Evolutionary conservation across 2,797 vertebrate genomes (phyloP), one percentile per base, ranked within the genome.

Genomic region (Bryconaethiops microstoma): DNA sequence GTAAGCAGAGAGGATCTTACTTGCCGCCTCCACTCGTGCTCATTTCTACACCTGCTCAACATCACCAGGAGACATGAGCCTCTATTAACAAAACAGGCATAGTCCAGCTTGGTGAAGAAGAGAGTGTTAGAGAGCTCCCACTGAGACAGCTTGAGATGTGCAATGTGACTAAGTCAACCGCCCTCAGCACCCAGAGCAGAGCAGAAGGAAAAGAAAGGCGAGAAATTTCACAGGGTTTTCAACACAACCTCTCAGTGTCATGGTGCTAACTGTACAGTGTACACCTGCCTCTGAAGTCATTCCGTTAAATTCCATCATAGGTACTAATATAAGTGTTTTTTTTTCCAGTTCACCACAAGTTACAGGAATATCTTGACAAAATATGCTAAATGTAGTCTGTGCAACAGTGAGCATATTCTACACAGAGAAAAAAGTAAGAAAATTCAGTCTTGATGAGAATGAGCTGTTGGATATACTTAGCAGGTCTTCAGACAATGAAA

Each of bases 91-190:
- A 64, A 67, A 39, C 13, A 78, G 68, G 62, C 48, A 72, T 73
- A 35, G 60, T 55, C 57, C 71, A 48, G 72, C 55, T 77, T 25
- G 70, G 60, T 48, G 25, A 60, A 64, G 67, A 65, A 73, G 60
- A 67, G 72, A 83, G 77, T 82, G 77, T 77, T 83, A 86, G 72
- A 74, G 70, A 54, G 55, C 68, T 63, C 83, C 82, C 50, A 77
- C 83, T 74, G 83, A 79, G 74, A 86, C 74, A 82, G 84, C 84
- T 83, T 78, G 79, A 68, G 74, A 86, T 64, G 77, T 79, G 78
- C 55, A 48, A 84, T 83, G 79, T 69, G 74, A 83, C 79, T 78
- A 79, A 62, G 82, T 81, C 78, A 79, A 71, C 78, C 80, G 81
- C 73, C 80, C 82, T 84, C 59, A 74, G 78, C 81, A 82, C 62